Evolutionary conservation across 2,888 invertebrate genomes (phyloP), one percentile per base, ranked within the genome.

Genomic region (Ectemnius cavifrons): DNA sequence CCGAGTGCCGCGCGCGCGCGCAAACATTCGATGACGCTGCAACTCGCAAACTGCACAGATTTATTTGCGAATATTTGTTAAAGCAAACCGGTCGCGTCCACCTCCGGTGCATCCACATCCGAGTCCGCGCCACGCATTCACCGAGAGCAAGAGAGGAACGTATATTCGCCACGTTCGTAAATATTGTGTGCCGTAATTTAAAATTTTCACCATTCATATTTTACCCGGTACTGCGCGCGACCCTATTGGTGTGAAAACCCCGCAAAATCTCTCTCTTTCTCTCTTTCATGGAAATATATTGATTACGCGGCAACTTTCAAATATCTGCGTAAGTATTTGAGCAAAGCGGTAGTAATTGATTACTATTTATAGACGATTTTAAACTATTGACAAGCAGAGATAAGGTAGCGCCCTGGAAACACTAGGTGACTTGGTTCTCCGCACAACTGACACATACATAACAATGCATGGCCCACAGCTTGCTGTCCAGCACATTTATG

Each of bases 401-500:
- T 57, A 37, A 18, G 47, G 27, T 27, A 56, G 18, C 16, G 20
- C 16, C 52, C 11, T 45, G 4, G 63, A 47, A n/a, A 20, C 37
- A 37, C 8, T 2, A 1, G 37, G 37, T 8, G 37, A 37, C 5
- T 6, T 37, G 37, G 37, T 37, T 37, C 8, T 37, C 37, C 6
- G 37, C 2, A 6, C 37, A 11, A 37, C 37, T 37, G 37, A 37
- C 37, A 20, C 20, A 23, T 3, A 23, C 23, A 14, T 16, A 52
- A 16, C 52, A 47, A 59, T 59, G 18, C 11, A 58, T 46, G 23
- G n/a, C 47, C 23, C 27, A 14, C 63, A 46, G 46, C 56, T n/a
- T 62, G 58, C 52, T 49, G 23, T 66, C 60, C 63, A 63, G 64
- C 73, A 81, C 83, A 85, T 84, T 85, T 86, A 82, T 84, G 78